Base-by-base conservation (phyloP, 64 coral and sea anemone species). In the Montipora cactus region DNA sequence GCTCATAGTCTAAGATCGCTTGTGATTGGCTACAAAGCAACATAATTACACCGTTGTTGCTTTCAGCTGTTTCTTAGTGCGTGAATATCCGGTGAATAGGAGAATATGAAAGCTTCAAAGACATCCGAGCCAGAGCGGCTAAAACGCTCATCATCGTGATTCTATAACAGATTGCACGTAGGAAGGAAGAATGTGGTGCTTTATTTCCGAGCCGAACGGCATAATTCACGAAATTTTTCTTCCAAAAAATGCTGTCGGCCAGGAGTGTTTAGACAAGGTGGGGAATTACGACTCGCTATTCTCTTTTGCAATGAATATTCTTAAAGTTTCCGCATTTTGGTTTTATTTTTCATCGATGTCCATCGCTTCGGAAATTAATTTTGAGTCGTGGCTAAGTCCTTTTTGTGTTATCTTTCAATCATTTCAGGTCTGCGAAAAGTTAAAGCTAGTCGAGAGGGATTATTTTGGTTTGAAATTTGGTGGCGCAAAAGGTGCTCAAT, bases 201-300 rank as follows among this genome's bases (percentile, higher is more conserved):
- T 99, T 77, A 81, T 99, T 62, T 94, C 92, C 18, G 98, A 99
- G 73, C 98, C 98, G 21, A 96, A 93, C 82, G 98, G 98, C 18
- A 96, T 99, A 66, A 99, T 99, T 75, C 98, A 99, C 78, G 98
- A 99, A 88, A 96, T 99, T 88, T 81, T 96, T 73, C 83, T 99
- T 16, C 72, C 95, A 44, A 96, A 95, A 86, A 95, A 95, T 75
- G 93, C 98, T 1, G 85, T 92, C 74, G 98, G 98, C 59, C 95
- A 99, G 73, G 98, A 99, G 76, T 99, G 98, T 89, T 99, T 99
- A 76, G 95, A 99, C 83, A 96, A 99, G 92, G 98, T 96, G 91
- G 55, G 66, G 78, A 86, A 71, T 86, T 86, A 22, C 82, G 58
- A 86, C 59, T 84, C 61, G 18, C 16, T 44, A 78, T 37, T 44